Conservation (phyloP, 2,113 vertebrate species). For the Equus przewalskii region DNA sequence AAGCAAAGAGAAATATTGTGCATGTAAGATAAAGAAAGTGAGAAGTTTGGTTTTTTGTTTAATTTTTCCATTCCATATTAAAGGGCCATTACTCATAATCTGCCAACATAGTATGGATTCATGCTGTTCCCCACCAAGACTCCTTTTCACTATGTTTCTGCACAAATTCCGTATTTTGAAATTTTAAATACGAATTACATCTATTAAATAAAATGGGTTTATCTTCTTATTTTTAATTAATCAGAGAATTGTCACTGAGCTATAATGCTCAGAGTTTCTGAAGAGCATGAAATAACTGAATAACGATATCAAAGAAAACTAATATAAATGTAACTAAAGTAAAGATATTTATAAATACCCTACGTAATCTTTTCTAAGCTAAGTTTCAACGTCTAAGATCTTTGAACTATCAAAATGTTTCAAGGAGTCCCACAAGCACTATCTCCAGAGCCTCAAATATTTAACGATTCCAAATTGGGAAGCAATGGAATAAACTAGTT, state of each 20-base stretch:
- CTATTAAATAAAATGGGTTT: not conserved
- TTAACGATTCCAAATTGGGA: not conserved
- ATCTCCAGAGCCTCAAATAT: not conserved
- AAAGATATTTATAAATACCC: not conserved
- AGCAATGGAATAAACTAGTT: not conserved
- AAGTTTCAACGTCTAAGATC: not conserved
- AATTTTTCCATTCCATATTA: not conserved
- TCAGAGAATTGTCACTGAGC: not conserved
- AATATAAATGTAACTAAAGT: not conserved
- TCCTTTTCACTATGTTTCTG: not conserved
- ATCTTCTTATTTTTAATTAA: conserved; percentile 28
- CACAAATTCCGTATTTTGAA: not conserved
- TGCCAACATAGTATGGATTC: not conserved
- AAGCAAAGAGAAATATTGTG: not conserved
- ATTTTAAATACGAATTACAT: not conserved
- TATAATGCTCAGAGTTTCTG: not conserved
- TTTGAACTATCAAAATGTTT: not conserved
- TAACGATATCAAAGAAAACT: not conserved
- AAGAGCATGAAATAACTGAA: not conserved
- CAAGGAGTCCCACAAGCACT: not conserved
- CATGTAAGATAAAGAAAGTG: not conserved
- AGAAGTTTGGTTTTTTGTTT: not conserved
- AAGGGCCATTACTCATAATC: not conserved
- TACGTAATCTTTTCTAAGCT: not conserved
- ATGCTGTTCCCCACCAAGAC: not conserved